Conservation (phyloP, 2,888 invertebrate genomes). For the Caenorhabditis japonica region DNA sequence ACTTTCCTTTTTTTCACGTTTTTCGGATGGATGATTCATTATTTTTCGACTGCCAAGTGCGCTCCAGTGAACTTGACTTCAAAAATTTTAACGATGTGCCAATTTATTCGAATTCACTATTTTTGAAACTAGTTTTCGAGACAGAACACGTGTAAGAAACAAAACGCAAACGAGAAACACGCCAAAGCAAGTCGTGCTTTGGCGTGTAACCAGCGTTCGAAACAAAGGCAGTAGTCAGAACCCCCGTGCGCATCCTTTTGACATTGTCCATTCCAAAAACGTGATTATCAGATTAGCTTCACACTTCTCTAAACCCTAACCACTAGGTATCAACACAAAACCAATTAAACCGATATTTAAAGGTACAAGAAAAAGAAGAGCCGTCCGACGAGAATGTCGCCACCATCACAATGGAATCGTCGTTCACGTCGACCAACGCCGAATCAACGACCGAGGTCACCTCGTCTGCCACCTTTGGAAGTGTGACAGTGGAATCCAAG, state of each 20-base stretch:
- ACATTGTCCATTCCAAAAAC: too few species aligned
- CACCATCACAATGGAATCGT: constrained; percentile 42
- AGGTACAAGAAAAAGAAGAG: constrained; percentile 41
- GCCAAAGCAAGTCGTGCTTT: too few species aligned
- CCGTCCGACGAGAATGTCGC: too few species aligned
- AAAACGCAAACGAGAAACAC: too few species aligned
- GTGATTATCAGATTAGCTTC: too few species aligned
- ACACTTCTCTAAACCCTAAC: constrained; percentile 6
- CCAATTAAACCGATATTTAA: too few species aligned
- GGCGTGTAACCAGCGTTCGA: too few species aligned
- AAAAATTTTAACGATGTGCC: neutral
- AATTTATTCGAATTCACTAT: constrained; percentile 30
- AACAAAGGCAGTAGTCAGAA: too few species aligned
- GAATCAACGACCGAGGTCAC: constrained; percentile 39
- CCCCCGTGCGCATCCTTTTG: too few species aligned
- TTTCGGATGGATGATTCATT: neutral
- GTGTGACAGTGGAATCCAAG: constrained; percentile 38
- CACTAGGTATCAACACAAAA: neutral
- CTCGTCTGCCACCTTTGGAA: constrained; percentile 35
- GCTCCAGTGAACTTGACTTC: too few species aligned
- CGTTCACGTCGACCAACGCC: constrained; percentile 39
- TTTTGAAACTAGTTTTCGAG: constrained; percentile 17
- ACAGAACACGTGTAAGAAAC: too few species aligned
- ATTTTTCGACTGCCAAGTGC: neutral
- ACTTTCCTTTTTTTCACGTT: neutral